A percentile compares a stretch with the other conserved stretches of the same genome.
These are phyloP conservation scores for Lacanobia wlatinum DNA, from an alignment of 2,888 invertebrate genomes.

Conservation along the genomic window DNA sequence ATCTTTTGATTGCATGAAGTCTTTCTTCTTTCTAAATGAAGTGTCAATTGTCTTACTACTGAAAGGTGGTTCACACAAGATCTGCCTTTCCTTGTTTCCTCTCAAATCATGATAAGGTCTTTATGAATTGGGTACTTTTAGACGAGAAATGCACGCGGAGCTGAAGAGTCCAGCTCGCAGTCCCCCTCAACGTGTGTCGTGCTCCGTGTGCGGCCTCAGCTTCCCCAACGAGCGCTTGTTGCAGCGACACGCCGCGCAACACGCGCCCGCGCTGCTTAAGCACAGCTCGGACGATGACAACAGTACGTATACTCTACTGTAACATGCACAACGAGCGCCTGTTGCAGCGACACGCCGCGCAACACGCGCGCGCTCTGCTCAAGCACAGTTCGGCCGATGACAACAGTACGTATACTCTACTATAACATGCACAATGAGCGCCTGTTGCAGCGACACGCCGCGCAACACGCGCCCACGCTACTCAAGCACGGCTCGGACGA, in stretches of 20 bases:
- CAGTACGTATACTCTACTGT: constrained; percentile 21
- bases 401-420: constrained; percentile 19
- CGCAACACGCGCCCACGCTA: neutral
- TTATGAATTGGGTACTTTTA: constrained; percentile 51
- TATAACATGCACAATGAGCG: neutral
- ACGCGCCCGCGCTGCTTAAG: constrained; percentile 38
- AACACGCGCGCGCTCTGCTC: neutral
- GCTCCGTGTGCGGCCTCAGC: constrained; percentile 73
- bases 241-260: constrained; percentile 69
- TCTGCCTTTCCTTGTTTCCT: too few relatives aligned
- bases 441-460: constrained; percentile 3
- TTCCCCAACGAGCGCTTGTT: constrained; percentile 73
- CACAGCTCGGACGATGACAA: constrained; percentile 40
- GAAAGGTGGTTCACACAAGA: too few relatives aligned
- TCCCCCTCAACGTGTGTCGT: constrained; percentile 64
- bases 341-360: constrained; percentile 4
- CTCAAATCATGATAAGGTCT: too few relatives aligned
- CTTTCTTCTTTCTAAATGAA: too few relatives aligned
- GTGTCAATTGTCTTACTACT: too few relatives aligned
- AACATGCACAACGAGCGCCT: neutral
- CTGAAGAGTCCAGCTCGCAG: constrained; percentile 63
- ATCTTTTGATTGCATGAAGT: too few relatives aligned
- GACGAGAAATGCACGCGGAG: constrained; percentile 81
- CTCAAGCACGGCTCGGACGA: neutral
- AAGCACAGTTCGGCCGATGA: neutral